Base-by-base conservation (phyloP, 2,797 vertebrate species). In the Argentina silus region DNA sequence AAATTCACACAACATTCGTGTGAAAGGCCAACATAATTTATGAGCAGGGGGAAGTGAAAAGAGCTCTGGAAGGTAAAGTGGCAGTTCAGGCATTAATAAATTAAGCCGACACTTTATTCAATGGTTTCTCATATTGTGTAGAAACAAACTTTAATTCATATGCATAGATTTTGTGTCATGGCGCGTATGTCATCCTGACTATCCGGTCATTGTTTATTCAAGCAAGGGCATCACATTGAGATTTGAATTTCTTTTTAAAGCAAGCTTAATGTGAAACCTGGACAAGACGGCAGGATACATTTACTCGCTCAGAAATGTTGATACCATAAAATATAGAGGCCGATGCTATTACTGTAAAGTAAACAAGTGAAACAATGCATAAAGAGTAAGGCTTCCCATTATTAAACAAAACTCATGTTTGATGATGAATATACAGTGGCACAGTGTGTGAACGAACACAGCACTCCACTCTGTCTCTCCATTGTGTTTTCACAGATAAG, bases 1-100 rank as follows among this genome's bases (percentile, higher is more conserved):
- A 86, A 85, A 83, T 84, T 44, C 57, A 82, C 68, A 50, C 57
- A 50, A 12, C 1, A 15, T 23, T 74, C 57, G 56, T 50, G 75
- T 68, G 64, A 56, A 9, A 51, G 7, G 15, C 17, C 21, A 48
- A 10, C 64, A 11, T 2, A 36, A 36, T 4, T 1, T 36, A 23
- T 48, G 17, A 21, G 43, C 17, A 9, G 59, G 36, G 14, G 27
- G 67, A 43, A 15, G 60, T 14, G 53, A 62, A 36, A 2, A 2
- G 4, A 17, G 36, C 8, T 59, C 6, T 17, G 43, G 8, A 55
- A 43, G 14, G 3, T 9, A 53, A 61, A 27, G 62, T 62, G 57
- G 23, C 57, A 61, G 6, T 36, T 59, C 10, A 66, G 11, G 15
- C n/a, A 57, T 5, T 6, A 17, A 3, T 7, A 53, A 6, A 17